Conservation (phyloP, 2,888 invertebrate genomes). For the Strigamia crassipes region DNA sequence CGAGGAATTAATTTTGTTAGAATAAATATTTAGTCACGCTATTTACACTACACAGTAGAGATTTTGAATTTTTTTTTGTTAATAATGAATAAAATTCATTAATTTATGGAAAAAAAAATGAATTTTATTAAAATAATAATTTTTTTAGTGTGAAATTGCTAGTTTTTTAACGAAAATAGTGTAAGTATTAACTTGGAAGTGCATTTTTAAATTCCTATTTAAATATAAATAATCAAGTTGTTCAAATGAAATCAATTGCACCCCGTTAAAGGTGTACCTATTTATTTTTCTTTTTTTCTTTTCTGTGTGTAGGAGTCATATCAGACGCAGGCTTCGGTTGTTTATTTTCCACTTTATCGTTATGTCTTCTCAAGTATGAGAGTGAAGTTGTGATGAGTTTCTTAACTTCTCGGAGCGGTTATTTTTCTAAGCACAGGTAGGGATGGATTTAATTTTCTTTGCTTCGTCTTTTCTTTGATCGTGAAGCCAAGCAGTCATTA, state of each 20-base stretch:
- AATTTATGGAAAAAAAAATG: no score
- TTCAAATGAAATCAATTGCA: neutral
- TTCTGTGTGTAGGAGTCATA: neutral
- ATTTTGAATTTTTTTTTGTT: no score
- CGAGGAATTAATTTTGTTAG: neutral
- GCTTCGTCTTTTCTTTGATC: neutral
- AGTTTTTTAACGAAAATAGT: no score
- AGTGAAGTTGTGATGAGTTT: conserved; percentile 2
- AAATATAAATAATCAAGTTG: no score
- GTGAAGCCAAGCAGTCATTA: neutral
- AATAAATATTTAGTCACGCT: neutral
- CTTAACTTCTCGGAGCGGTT: conserved; percentile 10
- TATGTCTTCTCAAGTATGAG: conserved; percentile 1
- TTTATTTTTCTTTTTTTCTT: neutral
- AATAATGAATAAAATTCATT: no score
- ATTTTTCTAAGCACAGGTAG: conserved; percentile 1
- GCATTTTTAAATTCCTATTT: no score
- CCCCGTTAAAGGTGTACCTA: neutral
- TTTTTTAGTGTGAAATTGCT: no score
- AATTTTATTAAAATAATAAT: no score
- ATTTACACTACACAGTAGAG: neutral
- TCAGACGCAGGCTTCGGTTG: neutral
- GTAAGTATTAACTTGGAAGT: no score
- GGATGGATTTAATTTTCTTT: conserved; percentile 2
- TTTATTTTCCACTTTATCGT: conserved; percentile 2